phyloP scores from a whole-genome alignment of 1,140 invertebrate species.

The Physella acuta region DNA sequence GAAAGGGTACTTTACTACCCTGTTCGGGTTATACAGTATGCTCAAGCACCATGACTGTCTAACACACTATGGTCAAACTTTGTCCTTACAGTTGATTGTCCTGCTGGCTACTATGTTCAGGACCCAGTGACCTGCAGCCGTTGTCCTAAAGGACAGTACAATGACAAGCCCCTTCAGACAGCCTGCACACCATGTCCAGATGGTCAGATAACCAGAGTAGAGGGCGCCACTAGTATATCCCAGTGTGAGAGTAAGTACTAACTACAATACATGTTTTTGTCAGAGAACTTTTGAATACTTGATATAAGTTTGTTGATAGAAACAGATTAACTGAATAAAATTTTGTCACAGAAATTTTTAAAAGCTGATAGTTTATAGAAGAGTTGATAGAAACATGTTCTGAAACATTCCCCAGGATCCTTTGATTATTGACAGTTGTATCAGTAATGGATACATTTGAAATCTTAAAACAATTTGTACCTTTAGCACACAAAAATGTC shows the following conservation, averaged over 20 bases:
- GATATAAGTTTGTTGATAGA: background rate
- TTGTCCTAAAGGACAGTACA: constrained; percentile 44
- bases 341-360: background rate
- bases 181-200: constrained; percentile 36
- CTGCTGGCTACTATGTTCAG: constrained; percentile 20
- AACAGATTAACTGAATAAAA: background rate
- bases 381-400: background rate
- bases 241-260: constrained; percentile 36
- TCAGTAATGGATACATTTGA: too few relatives aligned
- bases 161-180: constrained; percentile 27
- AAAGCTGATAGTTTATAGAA: background rate
- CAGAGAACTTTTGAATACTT: background rate
- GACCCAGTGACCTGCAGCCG: constrained; percentile 29
- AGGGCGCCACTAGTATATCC: constrained; percentile 22
- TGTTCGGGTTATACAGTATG: background rate
- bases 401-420: background rate
- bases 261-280: background rate
- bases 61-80: background rate
- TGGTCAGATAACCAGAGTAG: constrained; percentile 35
- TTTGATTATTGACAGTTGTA: background rate
- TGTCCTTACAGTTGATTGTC: constrained; percentile 27
- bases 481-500: background rate
- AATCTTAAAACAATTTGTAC: background rate
- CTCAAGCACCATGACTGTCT: background rate
- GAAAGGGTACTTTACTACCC: background rate